Evolutionary conservation across 37 sponge, comb jelly and placozoan genomes (phyloP).

Genomic region (Oopsacas minuta): DNA sequence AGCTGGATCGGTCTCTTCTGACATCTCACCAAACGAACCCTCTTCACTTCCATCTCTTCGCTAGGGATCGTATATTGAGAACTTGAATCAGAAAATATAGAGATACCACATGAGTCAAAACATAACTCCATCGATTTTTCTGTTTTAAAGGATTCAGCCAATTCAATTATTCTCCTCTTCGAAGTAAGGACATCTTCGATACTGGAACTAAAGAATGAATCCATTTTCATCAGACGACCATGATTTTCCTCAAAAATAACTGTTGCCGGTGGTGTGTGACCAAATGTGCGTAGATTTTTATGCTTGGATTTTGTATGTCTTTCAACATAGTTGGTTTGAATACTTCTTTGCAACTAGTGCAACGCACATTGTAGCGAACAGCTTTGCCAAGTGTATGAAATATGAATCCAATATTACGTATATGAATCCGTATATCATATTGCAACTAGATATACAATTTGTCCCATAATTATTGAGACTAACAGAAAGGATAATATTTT

Average conservation of each 20-base stretch:
- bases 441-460: too few relatives aligned
- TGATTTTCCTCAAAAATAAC: neutral
- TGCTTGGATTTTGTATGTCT: neutral
- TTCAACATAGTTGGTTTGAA: neutral
- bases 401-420: too few relatives aligned
- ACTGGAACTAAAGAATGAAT: neutral
- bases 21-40: neutral
- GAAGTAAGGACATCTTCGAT: neutral
- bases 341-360: neutral
- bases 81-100: neutral
- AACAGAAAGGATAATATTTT: too few relatives aligned
- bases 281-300: neutral
- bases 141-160: neutral
- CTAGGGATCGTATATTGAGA: neutral
- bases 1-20: neutral
- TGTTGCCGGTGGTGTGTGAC: neutral
- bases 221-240: neutral
- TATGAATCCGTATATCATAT: too few relatives aligned
- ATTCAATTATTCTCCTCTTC: neutral
- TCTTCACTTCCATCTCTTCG: neutral
- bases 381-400: too few relatives aligned
- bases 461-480: too few relatives aligned
- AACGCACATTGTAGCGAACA: neutral
- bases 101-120: neutral
- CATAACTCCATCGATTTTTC: neutral